Conservation (phyloP, 2,888 invertebrate species). For the Phyllotreta cruciferae region DNA sequence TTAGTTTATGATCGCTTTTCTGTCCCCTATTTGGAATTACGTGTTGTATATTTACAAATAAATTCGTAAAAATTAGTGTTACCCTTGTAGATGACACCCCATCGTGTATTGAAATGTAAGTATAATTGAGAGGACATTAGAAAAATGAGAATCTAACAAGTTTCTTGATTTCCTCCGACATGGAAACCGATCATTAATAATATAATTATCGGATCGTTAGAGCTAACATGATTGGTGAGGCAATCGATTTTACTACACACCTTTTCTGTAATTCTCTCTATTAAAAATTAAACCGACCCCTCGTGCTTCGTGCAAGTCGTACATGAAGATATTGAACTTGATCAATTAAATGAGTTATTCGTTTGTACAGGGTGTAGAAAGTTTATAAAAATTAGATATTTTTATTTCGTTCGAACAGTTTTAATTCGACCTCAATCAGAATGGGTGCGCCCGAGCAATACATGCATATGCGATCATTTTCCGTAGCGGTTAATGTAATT, state of each 20-base stretch:
- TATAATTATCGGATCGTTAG: constrained; percentile 55
- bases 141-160: constrained; percentile 49
- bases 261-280: no score
- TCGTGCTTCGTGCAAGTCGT: no score
- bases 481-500: constrained; percentile 40
- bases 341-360: no score
- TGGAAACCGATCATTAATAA: constrained; percentile 56
- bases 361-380: neutral
- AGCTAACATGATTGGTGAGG: constrained; percentile 14
- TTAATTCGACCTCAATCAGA: constrained; percentile 25
- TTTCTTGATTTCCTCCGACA: constrained; percentile 50
- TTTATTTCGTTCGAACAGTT: constrained; percentile 17
- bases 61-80: neutral
- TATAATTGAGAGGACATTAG: constrained; percentile 46
- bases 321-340: no score
- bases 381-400: neutral
- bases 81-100: constrained; percentile 22
- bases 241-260: no score
- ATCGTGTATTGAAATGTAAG: constrained; percentile 34
- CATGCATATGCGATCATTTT: constrained; percentile 29
- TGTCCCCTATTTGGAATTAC: no score
- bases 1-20: no score
- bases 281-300: no score
- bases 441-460: constrained; percentile 22
- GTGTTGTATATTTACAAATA: no score